Evolutionary conservation across 1,140 invertebrate species (phyloP).

Genomic region (Micrasema minimum): DNA sequence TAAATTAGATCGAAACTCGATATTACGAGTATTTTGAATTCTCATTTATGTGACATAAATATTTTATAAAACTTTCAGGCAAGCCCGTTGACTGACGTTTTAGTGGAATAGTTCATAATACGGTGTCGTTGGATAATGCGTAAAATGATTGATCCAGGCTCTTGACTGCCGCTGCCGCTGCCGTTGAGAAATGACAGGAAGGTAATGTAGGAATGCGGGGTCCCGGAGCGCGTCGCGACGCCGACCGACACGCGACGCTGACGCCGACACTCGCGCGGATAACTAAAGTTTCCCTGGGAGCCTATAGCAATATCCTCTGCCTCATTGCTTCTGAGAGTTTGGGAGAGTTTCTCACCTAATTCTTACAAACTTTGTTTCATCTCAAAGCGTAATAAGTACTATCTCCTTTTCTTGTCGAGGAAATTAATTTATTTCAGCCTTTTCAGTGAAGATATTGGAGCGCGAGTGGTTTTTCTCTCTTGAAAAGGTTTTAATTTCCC

Average conservation of each 20-base stretch:
- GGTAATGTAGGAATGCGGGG: neutral
- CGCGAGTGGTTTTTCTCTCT: too few relatives aligned
- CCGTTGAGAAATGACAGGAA: slow-evolving; percentile 9
- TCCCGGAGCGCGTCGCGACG: neutral
- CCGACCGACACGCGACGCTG: neutral
- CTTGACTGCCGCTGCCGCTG: too few relatives aligned
- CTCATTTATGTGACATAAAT: too few relatives aligned
- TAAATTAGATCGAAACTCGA: too few relatives aligned
- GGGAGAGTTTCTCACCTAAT: slow-evolving; percentile 12
- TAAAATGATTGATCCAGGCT: too few relatives aligned
- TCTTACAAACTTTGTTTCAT: slow-evolving; percentile 32
- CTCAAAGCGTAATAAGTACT: slow-evolving; percentile 28
- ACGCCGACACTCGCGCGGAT: neutral
- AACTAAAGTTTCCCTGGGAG: slow-evolving; percentile 8
- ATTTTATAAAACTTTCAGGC: too few relatives aligned
- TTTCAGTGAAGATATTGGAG: too few relatives aligned
- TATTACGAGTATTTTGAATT: too few relatives aligned
- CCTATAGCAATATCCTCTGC: slow-evolving; percentile 22
- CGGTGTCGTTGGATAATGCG: too few relatives aligned
- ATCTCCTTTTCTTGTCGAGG: slow-evolving; percentile 16
- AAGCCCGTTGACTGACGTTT: too few relatives aligned
- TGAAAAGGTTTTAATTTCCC: slow-evolving; percentile 9
- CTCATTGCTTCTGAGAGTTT: slow-evolving; percentile 15
- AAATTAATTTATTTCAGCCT: slow-evolving; percentile 23
- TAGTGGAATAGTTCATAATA: too few relatives aligned